Percentiles rank a stretch among this genome's conserved stretches.
phyloP scores from a whole-genome alignment of 1,140 invertebrate genomes.

The Tribolium castaneum region DNA sequence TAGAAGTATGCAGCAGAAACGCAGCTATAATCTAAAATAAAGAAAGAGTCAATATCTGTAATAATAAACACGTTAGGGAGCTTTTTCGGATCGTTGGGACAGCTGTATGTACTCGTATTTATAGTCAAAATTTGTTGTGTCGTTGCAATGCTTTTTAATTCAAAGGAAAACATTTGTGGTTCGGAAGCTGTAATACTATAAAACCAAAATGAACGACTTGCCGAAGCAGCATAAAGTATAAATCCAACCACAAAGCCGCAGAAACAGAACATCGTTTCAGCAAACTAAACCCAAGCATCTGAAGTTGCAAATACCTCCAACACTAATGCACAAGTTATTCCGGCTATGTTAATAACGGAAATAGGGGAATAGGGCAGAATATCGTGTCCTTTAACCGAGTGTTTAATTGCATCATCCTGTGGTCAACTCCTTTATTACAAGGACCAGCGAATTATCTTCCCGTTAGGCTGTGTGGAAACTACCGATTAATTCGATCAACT shows the following conservation, averaged over 20 bases:
- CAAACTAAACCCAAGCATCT: conserved; percentile 33
- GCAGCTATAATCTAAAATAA: too few species aligned
- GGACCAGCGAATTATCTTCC: conserved; percentile 12
- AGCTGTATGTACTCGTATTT: too few species aligned
- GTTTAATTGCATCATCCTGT: conserved; percentile 34
- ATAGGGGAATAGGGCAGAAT: conserved; percentile 33
- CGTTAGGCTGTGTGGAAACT: conserved; percentile 1
- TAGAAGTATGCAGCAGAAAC: too few species aligned
- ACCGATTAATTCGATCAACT: conserved; percentile 29
- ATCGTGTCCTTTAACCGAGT: conserved; percentile 34
- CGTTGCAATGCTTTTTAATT: conserved; percentile 13
- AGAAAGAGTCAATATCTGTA: too few species aligned
- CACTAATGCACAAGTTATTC: conserved; percentile 34
- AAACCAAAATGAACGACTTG: conserved; percentile 29
- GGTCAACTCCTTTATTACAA: conserved; percentile 35
- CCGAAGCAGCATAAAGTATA: conserved; percentile 24
- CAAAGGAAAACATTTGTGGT: conserved; percentile 33
- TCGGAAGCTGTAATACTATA: conserved; percentile 21
- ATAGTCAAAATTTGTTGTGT: neutral
- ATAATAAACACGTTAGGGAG: too few species aligned
- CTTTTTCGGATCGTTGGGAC: too few species aligned
- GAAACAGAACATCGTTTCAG: conserved; percentile 33
- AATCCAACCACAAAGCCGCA: conserved; percentile 33
- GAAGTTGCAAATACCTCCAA: conserved; percentile 32
- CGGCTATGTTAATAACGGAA: conserved; percentile 29